Conservation (phyloP, 2,113 vertebrate genomes). For the Eira barbara region DNA sequence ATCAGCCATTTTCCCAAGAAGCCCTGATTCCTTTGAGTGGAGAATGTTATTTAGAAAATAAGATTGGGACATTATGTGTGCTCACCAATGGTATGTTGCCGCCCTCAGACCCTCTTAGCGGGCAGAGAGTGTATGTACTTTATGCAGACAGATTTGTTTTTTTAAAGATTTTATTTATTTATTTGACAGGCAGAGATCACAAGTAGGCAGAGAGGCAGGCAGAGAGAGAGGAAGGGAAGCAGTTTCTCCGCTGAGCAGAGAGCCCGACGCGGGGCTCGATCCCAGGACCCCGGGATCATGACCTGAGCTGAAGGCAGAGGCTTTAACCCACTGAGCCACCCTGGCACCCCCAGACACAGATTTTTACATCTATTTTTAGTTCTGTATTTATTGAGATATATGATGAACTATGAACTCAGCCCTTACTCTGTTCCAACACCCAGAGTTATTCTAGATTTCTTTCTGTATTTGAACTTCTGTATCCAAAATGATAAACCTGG, state of each 20-base stretch:
- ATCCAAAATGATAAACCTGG: not conserved
- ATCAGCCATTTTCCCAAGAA: not conserved
- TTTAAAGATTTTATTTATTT: no score
- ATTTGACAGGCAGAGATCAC: no score
- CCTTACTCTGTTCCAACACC: no score
- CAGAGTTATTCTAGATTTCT: not conserved
- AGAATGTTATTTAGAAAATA: not conserved
- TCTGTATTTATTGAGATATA: not conserved
- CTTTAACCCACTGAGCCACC: no score
- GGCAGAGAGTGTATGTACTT: not conserved
- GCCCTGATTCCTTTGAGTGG: not conserved
- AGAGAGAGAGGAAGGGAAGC: no score
- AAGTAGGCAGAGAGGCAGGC: no score
- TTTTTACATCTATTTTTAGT: not conserved
- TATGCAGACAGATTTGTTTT: not conserved
- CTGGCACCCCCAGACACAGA: no score
- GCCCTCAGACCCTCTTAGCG: not conserved
- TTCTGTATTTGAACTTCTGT: not conserved
- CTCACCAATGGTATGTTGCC: rapidly evolving
- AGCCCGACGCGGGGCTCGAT: no score
- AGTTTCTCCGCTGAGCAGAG: no score
- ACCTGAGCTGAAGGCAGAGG: no score
- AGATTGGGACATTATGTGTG: not conserved
- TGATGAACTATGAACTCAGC: not conserved
- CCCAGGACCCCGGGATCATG: no score